Conservation (phyloP, 2,888 invertebrate species). For the Brenthis daphne region DNA sequence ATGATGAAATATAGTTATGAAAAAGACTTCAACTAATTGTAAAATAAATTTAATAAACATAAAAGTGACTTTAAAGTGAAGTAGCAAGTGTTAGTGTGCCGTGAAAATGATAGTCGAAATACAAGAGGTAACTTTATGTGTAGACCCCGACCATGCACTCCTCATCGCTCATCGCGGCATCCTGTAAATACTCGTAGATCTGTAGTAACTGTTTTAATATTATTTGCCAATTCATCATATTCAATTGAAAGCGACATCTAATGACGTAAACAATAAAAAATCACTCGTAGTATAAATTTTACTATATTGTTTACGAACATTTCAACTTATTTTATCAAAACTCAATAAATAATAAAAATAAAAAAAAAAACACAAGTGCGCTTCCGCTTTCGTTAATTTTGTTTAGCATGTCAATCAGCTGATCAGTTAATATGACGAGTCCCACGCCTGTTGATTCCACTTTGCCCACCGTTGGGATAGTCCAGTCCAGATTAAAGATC, state of each 20-base stretch:
- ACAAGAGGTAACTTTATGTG: constrained; percentile 65
- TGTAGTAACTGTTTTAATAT: constrained; percentile 29
- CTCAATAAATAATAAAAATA: not conserved
- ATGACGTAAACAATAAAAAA: constrained; percentile 19
- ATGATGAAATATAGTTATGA: constrained; percentile 28
- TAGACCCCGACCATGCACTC: constrained; percentile 34
- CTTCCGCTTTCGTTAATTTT: constrained; percentile 19
- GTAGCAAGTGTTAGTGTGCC: constrained; percentile 47
- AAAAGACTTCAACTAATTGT: constrained; percentile 36
- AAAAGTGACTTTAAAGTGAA: constrained; percentile 40
- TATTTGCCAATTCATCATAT: constrained; percentile 33
- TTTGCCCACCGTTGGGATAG: constrained; percentile 50
- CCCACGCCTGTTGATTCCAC: constrained; percentile 39
- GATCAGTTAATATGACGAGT: constrained; percentile 21
- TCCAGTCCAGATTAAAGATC: constrained; percentile 75
- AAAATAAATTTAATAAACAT: constrained; percentile 39
- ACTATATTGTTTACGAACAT: constrained; percentile 16
- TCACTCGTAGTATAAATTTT: constrained; percentile 22
- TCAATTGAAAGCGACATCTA: constrained; percentile 10
- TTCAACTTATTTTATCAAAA: not conserved
- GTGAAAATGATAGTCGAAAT: constrained; percentile 78
- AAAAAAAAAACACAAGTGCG: constrained; percentile 15
- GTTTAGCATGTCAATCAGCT: constrained; percentile 33
- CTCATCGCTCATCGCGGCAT: constrained; percentile 38
- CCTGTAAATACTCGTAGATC: constrained; percentile 33